Evolutionary conservation across 2,888 invertebrate species (phyloP).

Genomic region (Sisyra nigra): DNA sequence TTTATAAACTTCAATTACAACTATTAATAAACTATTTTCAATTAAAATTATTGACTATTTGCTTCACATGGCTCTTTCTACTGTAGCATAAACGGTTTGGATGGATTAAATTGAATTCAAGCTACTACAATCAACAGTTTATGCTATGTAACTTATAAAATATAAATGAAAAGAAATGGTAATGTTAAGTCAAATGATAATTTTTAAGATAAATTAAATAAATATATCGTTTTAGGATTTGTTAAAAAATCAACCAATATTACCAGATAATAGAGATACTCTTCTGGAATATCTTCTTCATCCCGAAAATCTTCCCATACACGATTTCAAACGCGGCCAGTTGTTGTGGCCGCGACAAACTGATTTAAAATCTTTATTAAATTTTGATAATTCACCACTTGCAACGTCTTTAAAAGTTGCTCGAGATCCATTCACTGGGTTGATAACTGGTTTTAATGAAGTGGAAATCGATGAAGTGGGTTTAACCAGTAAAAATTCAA

Average conservation of each 20-base stretch:
- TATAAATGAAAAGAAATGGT: too few relatives aligned
- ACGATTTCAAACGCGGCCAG: slow-evolving; percentile 50
- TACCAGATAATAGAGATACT: slow-evolving; percentile 45
- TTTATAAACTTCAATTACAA: too few relatives aligned
- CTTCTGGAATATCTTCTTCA: slow-evolving; percentile 47
- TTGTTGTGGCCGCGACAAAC: slow-evolving; percentile 43
- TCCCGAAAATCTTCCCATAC: slow-evolving; percentile 55
- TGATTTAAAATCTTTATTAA: slow-evolving; percentile 32
- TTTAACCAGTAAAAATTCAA: slow-evolving; percentile 52
- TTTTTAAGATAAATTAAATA: too few relatives aligned
- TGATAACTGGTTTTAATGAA: slow-evolving; percentile 53
- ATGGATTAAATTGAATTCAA: too few relatives aligned
- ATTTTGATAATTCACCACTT: slow-evolving; percentile 32
- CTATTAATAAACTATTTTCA: too few relatives aligned
- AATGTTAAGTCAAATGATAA: too few relatives aligned
- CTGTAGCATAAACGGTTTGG: too few relatives aligned
- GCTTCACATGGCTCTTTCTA: too few relatives aligned
- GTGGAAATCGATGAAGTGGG: slow-evolving; percentile 38
- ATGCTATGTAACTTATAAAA: too few relatives aligned
- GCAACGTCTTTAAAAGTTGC: slow-evolving; percentile 34
- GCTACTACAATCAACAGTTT: too few relatives aligned
- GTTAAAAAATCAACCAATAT: slow-evolving; percentile 37
- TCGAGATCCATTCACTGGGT: slow-evolving; percentile 59
- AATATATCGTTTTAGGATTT: slow-evolving; percentile 1
- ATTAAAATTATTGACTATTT: too few relatives aligned